A percentile compares a stretch with the other conserved stretches of the same genome.
Conservation (phyloP, 2,113 vertebrate species). For the Solenodon paradoxus region DNA sequence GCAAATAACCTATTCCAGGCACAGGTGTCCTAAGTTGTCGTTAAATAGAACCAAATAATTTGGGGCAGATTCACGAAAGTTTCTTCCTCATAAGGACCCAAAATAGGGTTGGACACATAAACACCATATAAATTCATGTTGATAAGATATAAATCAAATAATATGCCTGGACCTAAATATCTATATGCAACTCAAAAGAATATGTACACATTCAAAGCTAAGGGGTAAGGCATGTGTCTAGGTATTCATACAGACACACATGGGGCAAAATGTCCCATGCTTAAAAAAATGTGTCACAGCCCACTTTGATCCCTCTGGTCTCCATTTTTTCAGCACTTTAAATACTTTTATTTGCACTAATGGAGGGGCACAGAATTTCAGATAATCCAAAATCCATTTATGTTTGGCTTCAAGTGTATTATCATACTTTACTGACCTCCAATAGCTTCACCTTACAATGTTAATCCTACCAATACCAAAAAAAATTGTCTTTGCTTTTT, state of each 20-base stretch:
- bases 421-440: conserved; percentile 32
- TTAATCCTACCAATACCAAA: conserved; percentile 51
- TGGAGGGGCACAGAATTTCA: background rate
- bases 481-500: conserved; percentile 39
- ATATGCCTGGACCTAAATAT: background rate
- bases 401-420: conserved; percentile 56
- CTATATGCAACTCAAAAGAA: background rate
- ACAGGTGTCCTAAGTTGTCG: background rate
- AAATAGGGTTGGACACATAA: background rate
- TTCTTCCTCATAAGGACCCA: background rate
- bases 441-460: conserved; percentile 41
- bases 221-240: background rate
- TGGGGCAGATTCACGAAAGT: background rate
- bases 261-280: background rate
- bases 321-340: conserved; percentile 31
- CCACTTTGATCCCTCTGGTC: background rate
- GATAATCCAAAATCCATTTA: conserved; percentile 58
- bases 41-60: background rate
- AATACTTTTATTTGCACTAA: conserved; percentile 31
- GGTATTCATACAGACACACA: background rate
- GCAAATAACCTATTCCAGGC: background rate
- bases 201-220: background rate
- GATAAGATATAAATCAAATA: background rate
- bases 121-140: background rate
- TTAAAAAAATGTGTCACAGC: background rate